Base-by-base conservation (phyloP, 1,140 invertebrate genomes). In the Thrips palmi region DNA sequence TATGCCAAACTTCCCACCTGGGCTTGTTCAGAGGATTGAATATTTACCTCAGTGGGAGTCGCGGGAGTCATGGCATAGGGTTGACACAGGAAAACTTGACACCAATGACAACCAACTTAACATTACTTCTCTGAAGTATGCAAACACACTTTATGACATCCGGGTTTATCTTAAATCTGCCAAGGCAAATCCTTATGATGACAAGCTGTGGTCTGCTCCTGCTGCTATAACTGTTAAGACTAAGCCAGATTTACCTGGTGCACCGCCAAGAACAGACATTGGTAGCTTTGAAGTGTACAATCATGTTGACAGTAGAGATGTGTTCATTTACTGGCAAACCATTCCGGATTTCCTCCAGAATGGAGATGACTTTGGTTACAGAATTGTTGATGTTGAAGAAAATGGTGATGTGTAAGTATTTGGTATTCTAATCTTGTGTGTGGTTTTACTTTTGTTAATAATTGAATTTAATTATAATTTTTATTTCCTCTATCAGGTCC, bases 271-370 rank as follows among this genome's bases (percentile, higher is more conserved):
- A 45, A 70, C 65, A 18, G 66, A 66, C 43, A 54, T 67, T 14
- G 75, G 75, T 21, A 69, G 69, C 42, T 81, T 78, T 52, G 67
- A 75, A 52, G 53, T 62, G 37, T 53, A 63, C 11, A 42, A 55
- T n/a, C 65, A 59, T 41, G 34, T 32, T n/a, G 54, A 60, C 25
- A 59, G 49, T 34, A 57, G 57, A 37, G 63, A 70, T 32, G 55
- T 76, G 18, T 70, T 66, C 53, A 54, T 79, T 14, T 78, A 77
- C 51, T 80, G 77, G 75, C 68, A 74, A 50, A 59, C 68, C 37
- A 64, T 80, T 33, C 63, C 66, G 17, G 53, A 58, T 6, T 64
- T 65, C 47, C 58, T 71, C 40, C 61, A 74, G 33, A 71, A 71
- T 48, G 70, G 68, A 4, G 56, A 63, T 15, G 56, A 64, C 36